Percentiles rank a stretch among this genome's conserved stretches.
Conservation (phyloP, 2,797 vertebrate genomes). For the Enteromius treurensis region DNA sequence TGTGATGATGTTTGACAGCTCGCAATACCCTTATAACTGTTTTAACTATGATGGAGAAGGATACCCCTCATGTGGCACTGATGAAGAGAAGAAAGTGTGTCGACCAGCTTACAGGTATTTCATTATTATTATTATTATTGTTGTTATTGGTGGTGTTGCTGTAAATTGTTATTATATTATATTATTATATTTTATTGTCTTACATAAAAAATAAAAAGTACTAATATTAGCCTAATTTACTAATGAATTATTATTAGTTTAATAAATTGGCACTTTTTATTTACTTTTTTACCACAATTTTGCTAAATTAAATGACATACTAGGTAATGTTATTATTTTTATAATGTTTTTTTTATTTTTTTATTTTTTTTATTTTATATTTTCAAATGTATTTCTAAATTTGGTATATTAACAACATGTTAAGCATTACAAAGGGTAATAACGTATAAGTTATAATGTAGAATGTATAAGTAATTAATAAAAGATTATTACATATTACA, state of each 20-base stretch:
- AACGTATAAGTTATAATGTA: background rate
- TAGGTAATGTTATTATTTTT: background rate
- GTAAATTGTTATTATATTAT: no score
- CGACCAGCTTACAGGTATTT: slow-evolving; percentile 93
- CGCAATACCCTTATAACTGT: slow-evolving; percentile 97
- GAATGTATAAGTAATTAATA: background rate
- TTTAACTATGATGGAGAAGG: slow-evolving; percentile 97
- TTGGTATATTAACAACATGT: background rate
- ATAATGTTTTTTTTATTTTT: background rate
- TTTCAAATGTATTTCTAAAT: background rate
- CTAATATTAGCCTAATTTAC: background rate
- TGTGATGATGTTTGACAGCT: slow-evolving; percentile 91
- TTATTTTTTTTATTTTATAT: background rate
- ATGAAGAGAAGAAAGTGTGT: slow-evolving; percentile 91
- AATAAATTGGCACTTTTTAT: background rate
- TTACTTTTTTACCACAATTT: background rate
- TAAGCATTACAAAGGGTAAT: background rate
- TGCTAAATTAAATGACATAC: background rate
- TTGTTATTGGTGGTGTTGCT: no score
- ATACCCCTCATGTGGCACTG: slow-evolving; percentile 88
- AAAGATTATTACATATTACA: background rate
- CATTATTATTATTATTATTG: background rate
- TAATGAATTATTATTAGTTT: background rate
- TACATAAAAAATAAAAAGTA: background rate
- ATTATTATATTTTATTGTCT: background rate